Conservation (phyloP, 1,140 invertebrate genomes). For the Eufriesea mexicana region DNA sequence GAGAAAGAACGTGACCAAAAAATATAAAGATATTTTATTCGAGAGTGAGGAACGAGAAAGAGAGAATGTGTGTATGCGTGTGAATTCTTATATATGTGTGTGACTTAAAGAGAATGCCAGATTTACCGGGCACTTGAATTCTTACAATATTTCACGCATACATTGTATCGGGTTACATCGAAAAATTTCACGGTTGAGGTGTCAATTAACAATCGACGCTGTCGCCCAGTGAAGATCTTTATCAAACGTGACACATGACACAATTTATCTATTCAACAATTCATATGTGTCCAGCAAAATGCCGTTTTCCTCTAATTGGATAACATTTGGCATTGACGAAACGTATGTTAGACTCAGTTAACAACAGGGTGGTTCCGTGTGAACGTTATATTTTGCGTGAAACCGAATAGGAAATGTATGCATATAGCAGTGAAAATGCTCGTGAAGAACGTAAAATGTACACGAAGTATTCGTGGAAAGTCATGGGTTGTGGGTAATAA, state of each 20-base stretch:
- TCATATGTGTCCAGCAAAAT: not conserved
- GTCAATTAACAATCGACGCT: constrained; percentile 8
- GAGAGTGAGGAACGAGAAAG: not conserved
- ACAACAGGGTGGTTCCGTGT: not conserved
- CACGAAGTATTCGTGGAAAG: not conserved
- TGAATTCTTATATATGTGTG: not conserved
- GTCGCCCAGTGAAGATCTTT: constrained; percentile 26
- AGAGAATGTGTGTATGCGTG: not conserved
- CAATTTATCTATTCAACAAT: not conserved
- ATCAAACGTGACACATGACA: not conserved
- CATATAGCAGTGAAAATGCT: not conserved
- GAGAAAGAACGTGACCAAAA: constrained; percentile 31
- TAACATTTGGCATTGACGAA: not conserved
- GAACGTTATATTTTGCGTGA: not conserved
- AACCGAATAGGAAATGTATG: not conserved
- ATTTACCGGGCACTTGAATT: constrained; percentile 50
- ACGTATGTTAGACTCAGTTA: not conserved
- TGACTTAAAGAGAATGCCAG: constrained; percentile 39
- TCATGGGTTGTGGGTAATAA: not conserved
- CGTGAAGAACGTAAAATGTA: not conserved
- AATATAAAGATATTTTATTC: constrained; percentile 33
- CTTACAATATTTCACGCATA: constrained; percentile 46
- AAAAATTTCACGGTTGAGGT: constrained; percentile 1
- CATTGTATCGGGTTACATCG: constrained; percentile 56
- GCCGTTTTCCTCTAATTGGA: not conserved